phyloP scores from a whole-genome alignment of 2,888 invertebrate genomes.

The Macaria notata region DNA sequence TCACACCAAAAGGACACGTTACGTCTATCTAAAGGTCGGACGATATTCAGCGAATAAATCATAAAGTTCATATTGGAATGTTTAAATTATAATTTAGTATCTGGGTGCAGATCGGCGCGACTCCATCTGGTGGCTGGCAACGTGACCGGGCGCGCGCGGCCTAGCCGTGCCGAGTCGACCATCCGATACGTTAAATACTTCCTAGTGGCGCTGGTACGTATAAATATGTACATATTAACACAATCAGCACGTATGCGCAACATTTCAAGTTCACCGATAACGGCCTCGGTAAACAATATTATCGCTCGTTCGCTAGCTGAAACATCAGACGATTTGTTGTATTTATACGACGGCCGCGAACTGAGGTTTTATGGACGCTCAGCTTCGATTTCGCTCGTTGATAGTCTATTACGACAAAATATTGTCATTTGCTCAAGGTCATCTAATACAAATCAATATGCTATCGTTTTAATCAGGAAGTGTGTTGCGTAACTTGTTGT shows the following conservation, averaged over 20 bases:
- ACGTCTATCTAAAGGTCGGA: slow-evolving; percentile 22
- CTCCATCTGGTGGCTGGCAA: slow-evolving; percentile 28
- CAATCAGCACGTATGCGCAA: slow-evolving; percentile 56
- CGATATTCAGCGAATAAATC: slow-evolving; percentile 24
- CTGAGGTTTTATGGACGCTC: slow-evolving; percentile 40
- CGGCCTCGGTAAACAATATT: slow-evolving; percentile 57
- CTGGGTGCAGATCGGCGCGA: background rate
- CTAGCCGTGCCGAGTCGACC: slow-evolving; percentile 30
- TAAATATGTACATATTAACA: slow-evolving; percentile 58
- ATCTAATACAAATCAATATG: slow-evolving; percentile 29
- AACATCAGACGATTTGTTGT: slow-evolving; percentile 43
- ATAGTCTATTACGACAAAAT: slow-evolving; percentile 35
- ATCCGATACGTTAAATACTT: slow-evolving; percentile 52
- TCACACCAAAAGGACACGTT: slow-evolving; percentile 25
- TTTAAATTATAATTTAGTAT: slow-evolving; percentile 28
- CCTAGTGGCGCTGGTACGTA: slow-evolving; percentile 51
- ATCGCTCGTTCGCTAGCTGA: slow-evolving; percentile 50
- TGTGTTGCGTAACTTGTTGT: slow-evolving; percentile 29
- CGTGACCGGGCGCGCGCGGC: slow-evolving; percentile 51
- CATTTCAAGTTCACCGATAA: slow-evolving; percentile 73
- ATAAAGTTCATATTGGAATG: slow-evolving; percentile 20
- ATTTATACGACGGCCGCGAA: slow-evolving; percentile 40
- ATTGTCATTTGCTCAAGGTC: slow-evolving; percentile 15
- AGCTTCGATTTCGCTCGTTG: slow-evolving; percentile 31
- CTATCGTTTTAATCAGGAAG: slow-evolving; percentile 31